A percentile compares a stretch with the other conserved stretches of the same genome.
These are phyloP conservation scores for Pseudomyrmex gracilis DNA, from an alignment of 1,140 invertebrate species.

Conservation along the genomic window DNA sequence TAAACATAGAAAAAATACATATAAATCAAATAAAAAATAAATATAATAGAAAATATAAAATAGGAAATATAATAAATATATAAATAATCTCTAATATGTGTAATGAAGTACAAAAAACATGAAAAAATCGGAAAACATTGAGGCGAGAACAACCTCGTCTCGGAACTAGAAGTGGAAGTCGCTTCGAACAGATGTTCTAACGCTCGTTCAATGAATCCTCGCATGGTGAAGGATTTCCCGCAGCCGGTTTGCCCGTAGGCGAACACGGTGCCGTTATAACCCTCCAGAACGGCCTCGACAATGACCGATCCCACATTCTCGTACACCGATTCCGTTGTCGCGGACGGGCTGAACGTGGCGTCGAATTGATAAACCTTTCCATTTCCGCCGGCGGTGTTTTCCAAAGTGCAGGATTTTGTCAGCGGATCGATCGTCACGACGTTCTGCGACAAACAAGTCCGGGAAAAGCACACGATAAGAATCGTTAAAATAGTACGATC, in stretches of 20 bases:
- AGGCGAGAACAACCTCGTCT: conserved; percentile 86
- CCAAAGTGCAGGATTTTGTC: conserved; percentile 92
- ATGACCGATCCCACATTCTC: conserved; percentile 83
- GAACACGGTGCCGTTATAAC: conserved; percentile 95
- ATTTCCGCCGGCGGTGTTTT: conserved; percentile 84
- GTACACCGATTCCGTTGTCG: conserved; percentile 81
- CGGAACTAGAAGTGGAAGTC: conserved; percentile 91
- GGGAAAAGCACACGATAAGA: no score
- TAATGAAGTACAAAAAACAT: background rate
- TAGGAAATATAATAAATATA: background rate
- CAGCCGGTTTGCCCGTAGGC: conserved; percentile 96
- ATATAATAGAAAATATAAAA: background rate
- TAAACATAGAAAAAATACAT: background rate
- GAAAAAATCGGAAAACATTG: background rate
- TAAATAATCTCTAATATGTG: background rate
- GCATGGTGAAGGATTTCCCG: conserved; percentile 94
- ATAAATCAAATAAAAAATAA: background rate
- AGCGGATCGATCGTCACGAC: conserved; percentile 91
- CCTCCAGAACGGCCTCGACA: conserved; percentile 92
- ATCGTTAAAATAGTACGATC: no score
- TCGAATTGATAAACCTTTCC: conserved; percentile 84
- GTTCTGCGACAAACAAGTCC: conserved; percentile 84
- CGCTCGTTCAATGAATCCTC: conserved; percentile 92
- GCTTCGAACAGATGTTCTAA: conserved; percentile 97
- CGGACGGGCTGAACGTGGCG: conserved; percentile 78